phyloP scores from a whole-genome alignment of 1,140 invertebrate species.

The Tetragnatha versicolor region DNA sequence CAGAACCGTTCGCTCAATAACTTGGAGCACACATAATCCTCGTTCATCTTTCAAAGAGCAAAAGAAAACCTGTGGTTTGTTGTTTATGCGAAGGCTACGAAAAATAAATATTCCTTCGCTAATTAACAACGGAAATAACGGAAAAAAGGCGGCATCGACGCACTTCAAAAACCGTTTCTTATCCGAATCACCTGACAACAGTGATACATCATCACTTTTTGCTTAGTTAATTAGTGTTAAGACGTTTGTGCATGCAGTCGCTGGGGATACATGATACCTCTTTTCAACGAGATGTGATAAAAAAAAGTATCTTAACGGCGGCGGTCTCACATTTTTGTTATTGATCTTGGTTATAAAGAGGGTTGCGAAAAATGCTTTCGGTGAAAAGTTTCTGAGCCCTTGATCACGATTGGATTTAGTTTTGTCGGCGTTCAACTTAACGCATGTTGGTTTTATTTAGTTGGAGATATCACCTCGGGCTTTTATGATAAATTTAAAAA shows the following conservation, averaged over 20 bases:
- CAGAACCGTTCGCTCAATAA: slow-evolving; percentile 17
- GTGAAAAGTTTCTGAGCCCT: too few species aligned
- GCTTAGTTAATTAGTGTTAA: slow-evolving; percentile 16
- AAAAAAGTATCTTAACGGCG: too few species aligned
- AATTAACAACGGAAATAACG: slow-evolving; percentile 8
- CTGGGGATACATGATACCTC: too few species aligned
- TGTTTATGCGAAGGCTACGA: background rate
- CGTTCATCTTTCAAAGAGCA: slow-evolving; percentile 4
- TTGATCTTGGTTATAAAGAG: too few species aligned
- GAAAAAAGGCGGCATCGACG: background rate
- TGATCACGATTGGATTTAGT: too few species aligned
- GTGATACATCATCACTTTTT: slow-evolving; percentile 26
- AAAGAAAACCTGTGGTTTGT: slow-evolving; percentile 19
- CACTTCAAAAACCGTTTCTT: background rate
- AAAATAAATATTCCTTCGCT: slow-evolving; percentile 29
- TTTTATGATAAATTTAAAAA: too few species aligned
- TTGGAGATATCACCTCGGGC: too few species aligned
- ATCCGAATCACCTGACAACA: background rate
- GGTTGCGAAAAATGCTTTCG: too few species aligned
- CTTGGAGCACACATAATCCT: slow-evolving; percentile 12
- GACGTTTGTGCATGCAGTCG: slow-evolving; percentile 14
- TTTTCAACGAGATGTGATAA: too few species aligned
- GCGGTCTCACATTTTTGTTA: too few species aligned
- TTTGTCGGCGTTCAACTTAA: too few species aligned
- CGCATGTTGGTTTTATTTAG: too few species aligned